Conservation (phyloP, 2,888 invertebrate species). For the Digitonthophagus gazella region DNA sequence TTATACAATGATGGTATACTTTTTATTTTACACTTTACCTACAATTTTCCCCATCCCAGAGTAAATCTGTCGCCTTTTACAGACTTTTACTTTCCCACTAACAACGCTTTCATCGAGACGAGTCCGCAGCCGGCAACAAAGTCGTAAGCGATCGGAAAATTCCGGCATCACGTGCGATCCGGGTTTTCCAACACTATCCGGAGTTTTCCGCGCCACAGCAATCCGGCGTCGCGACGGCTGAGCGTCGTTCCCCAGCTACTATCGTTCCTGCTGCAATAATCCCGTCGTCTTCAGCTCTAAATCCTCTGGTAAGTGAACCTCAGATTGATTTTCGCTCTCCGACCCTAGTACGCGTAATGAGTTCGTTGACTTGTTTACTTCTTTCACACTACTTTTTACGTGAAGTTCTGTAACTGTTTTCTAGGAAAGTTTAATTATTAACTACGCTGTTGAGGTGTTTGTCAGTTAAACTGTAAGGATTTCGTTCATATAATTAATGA, state of each 20-base stretch:
- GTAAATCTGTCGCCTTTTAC: not conserved
- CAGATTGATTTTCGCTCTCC: not conserved
- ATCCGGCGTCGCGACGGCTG: not conserved
- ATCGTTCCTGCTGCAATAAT: not conserved
- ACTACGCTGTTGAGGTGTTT: not conserved
- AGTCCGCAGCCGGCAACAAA: not conserved
- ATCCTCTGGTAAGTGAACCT: not conserved
- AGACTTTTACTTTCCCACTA: not conserved
- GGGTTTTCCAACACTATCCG: not conserved
- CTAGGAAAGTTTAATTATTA: not conserved
- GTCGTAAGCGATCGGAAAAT: not conserved
- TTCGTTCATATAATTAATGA: no score
- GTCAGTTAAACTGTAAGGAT: no score
- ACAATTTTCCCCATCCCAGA: no score
- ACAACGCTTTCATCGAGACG: not conserved
- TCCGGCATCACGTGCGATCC: not conserved
- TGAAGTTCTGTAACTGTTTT: not conserved
- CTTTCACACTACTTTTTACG: not conserved
- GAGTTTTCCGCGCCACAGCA: not conserved
- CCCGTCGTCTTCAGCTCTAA: not conserved
- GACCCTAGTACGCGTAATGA: not conserved
- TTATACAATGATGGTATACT: no score
- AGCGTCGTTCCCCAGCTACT: not conserved
- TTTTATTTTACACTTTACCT: no score
- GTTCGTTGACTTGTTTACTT: not conserved